phyloP scores from a whole-genome alignment of 2,888 invertebrate genomes.

The Tenthredo distinguenda region DNA sequence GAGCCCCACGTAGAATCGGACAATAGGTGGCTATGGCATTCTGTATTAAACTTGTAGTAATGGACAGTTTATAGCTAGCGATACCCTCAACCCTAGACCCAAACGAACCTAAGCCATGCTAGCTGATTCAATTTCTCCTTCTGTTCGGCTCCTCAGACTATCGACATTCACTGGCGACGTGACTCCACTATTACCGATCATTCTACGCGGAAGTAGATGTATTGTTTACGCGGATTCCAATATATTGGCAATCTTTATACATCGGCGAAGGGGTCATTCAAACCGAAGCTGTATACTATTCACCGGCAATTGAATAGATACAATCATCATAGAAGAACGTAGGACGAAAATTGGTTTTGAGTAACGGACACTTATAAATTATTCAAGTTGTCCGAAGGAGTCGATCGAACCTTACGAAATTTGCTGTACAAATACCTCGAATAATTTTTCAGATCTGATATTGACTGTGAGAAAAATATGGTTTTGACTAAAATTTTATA shows the following conservation, averaged over 20 bases:
- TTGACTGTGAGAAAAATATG: neutral
- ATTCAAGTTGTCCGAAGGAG: neutral
- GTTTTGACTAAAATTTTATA: neutral
- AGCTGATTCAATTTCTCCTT: slow-evolving; percentile 30
- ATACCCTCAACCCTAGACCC: neutral
- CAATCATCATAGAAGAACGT: neutral
- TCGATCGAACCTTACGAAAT: neutral
- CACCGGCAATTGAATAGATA: neutral
- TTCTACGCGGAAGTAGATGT: slow-evolving; percentile 7
- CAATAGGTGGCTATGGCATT: slow-evolving; percentile 31
- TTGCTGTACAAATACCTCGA: neutral
- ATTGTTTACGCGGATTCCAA: neutral
- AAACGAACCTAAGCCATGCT: neutral
- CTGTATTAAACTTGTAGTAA: slow-evolving; percentile 17
- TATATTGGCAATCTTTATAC: neutral
- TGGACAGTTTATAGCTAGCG: slow-evolving; percentile 29
- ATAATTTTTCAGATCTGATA: neutral
- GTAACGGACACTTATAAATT: neutral
- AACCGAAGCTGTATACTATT: neutral
- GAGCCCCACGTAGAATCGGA: neutral
- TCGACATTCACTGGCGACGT: slow-evolving; percentile 28
- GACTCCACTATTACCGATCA: slow-evolving; percentile 8
- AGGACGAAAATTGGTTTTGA: neutral
- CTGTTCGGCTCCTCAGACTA: neutral
- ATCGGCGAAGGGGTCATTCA: neutral